These are phyloP conservation scores for Dromiciops gliroides DNA, from an alignment of 2,113 vertebrate genomes.

Conservation along the genomic window DNA sequence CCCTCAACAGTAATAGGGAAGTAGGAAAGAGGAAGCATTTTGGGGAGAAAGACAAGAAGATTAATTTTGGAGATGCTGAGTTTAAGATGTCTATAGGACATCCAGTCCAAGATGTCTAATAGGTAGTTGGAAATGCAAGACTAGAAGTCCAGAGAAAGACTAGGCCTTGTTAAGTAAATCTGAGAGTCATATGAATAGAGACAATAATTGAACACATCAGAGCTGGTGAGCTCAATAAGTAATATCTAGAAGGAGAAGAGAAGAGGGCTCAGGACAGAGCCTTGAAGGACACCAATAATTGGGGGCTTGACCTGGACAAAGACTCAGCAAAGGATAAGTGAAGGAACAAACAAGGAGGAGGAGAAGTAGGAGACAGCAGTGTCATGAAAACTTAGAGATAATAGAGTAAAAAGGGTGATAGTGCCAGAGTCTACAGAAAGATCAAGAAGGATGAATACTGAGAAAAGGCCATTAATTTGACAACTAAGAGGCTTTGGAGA, in stretches of 20 bases:
- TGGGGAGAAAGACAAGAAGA: neutral
- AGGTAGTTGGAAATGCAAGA: neutral
- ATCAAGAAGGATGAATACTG: neutral
- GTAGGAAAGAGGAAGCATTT: neutral
- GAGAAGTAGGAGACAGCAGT: too few species aligned
- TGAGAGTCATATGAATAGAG: neutral
- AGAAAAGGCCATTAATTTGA: neutral
- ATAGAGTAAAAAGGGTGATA: neutral
- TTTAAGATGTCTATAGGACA: neutral
- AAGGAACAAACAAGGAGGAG: too few species aligned
- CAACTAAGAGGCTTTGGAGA: neutral
- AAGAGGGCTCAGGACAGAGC: neutral
- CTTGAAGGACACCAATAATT: neutral
- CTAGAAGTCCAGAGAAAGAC: neutral
- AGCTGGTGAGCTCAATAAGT: neutral
- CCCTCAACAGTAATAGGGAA: too few species aligned
- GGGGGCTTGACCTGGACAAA: neutral
- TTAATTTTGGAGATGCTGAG: neutral
- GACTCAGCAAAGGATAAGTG: too few species aligned
- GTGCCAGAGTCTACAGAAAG: neutral
- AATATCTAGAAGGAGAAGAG: neutral
- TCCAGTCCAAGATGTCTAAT: neutral
- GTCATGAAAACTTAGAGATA: neutral
- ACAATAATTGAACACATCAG: neutral
- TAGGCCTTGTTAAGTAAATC: neutral